Evolutionary conservation across 2,113 vertebrate genomes (phyloP).

Genomic region (Odocoileus virginianus): DNA sequence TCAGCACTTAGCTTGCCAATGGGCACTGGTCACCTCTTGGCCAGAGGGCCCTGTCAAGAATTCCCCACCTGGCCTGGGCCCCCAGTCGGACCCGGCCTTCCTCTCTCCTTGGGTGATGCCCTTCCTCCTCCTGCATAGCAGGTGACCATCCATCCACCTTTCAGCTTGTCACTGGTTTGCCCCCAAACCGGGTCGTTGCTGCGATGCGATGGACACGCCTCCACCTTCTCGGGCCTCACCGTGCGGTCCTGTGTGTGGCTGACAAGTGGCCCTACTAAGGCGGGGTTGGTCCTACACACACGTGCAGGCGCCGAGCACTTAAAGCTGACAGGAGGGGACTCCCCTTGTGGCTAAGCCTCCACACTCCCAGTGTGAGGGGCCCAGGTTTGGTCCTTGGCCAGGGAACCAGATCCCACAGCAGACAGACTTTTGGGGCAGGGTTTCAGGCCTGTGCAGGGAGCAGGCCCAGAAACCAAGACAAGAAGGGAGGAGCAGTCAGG

Average conservation of each 20-base stretch:
- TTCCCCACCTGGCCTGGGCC: background rate
- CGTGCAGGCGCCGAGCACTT: fast-evolving
- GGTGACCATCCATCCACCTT: background rate
- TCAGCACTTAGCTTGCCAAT: background rate
- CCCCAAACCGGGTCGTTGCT: background rate
- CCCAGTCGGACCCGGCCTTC: background rate
- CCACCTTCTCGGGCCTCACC: background rate
- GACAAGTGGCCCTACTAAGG: fast-evolving
- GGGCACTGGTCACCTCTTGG: no score
- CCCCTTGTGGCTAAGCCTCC: background rate
- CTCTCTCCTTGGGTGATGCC: background rate
- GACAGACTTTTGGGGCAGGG: background rate
- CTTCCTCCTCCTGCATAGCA: no score
- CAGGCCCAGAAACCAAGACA: background rate
- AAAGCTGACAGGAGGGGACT: fast-evolving
- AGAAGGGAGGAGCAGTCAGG: constrained; percentile 50
- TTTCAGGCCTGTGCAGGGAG: fast-evolving
- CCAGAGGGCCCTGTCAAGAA: background rate
- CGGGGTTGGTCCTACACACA: fast-evolving
- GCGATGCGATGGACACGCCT: fast-evolving
- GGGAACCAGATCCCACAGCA: background rate
- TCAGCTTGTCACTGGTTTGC: no score
- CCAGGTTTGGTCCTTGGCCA: background rate
- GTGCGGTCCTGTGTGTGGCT: background rate
- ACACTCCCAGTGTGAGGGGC: background rate